Base-by-base conservation (phyloP, 2,888 invertebrate genomes). In the Podotricha telesiphe region DNA sequence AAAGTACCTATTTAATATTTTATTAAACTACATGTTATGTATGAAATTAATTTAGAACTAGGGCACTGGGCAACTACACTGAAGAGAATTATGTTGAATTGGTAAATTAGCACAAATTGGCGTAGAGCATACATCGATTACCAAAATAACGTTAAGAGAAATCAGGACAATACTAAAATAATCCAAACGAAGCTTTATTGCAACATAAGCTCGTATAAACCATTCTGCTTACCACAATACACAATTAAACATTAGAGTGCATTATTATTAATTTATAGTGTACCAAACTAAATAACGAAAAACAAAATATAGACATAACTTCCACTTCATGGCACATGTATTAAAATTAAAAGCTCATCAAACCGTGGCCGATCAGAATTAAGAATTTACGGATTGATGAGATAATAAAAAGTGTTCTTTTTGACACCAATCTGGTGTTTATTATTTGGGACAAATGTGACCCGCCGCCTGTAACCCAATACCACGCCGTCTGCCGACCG, bases 341-440 rank as follows among this genome's bases (percentile, higher is more conserved):
- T 85, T 83, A 84, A 88, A 89, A 87, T 89, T 82, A 88, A 88
- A 87, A 88, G 87, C 80, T 82, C 73, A 74, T 34, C 17, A 34
- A 55, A 37, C 28, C 34, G 11, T 73, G 73, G 73, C 42, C 76
- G 77, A 73, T 76, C 78, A 78, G 80, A 81, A 82, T 83, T 75
- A 78, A 79, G 80, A 80, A 83, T 89, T 89, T 86, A 90, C 87
- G 88, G 87, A 79, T 84, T 84, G 87, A 87, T 88, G 91, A 85
- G 78, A 88, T 86, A 91, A 91, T 93, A 93, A 91, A 89, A 89
- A 86, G 87, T 87, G 88, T 85, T 87, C 89, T 80, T 91, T 92
- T 91, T 89, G 87, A 91, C 93, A 89, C 91, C 86, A 89, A 90
- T 91, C 87, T 91, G 90, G 85, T 89, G 90, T 92, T 91, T 93